Base-by-base conservation (phyloP, 2,113 vertebrate genomes). In the Pyxicephalus adspersus region DNA sequence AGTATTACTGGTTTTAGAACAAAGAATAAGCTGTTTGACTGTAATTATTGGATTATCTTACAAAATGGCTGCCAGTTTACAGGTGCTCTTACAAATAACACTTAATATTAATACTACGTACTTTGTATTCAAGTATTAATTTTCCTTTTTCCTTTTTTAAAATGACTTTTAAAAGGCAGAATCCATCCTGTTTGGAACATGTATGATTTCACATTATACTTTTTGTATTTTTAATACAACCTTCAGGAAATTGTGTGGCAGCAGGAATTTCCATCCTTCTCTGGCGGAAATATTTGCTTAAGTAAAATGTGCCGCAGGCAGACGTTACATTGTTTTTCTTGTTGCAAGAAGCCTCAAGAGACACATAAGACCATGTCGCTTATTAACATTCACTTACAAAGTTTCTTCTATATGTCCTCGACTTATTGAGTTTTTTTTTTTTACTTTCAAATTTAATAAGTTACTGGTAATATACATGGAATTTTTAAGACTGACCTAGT, bases 291-390 rank as follows among this genome's bases (percentile, higher is more conserved):
- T 82, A 75, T 64, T 73, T 61, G 61, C 64, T 71, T 18, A 22
- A 64, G 63, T 82, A 82, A 75, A 75, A 82, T 75, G 52, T 82
- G 80, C 80, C 31, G 51, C 80, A 82, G 80, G 70, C 80, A 82
- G 51, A 75, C 61, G 66, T 58, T 82, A 74, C 80, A 75, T 81
- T 64, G 60, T 19, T 64, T 72, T 29, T 72, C 51, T 82, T 65
- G 45, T 73, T 74, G 68, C 45, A 28, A 13, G 20, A 52, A 66
- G 60, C 57, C 80, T 55, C 80, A 57, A 13, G 80, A 75, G 80
- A 74, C 80, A 75, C 61, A 82, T 82, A 75, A 82, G 61, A 58
- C 22, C 22, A 29, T 50, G 61, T 51, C 57, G 28, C 26, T 73
- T 81, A 73, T 80, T 79, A 71, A 80, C 65, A 71, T 70, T 13